phyloP scores from a whole-genome alignment of 2,888 invertebrate species.

The Calliopum simillimum region DNA sequence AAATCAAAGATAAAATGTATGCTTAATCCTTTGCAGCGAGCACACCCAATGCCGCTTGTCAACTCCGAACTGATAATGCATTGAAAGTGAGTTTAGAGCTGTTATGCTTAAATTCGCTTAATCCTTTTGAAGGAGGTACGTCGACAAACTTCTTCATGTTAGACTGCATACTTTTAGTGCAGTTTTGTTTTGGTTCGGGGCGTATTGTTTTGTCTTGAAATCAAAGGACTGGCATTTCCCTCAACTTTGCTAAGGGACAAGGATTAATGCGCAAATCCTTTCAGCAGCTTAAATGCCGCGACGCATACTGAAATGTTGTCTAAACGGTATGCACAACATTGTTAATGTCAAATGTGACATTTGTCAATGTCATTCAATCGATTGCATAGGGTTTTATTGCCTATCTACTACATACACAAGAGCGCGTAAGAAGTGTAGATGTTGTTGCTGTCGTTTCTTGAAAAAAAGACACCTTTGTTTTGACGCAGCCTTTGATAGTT shows the following conservation, averaged over 20 bases:
- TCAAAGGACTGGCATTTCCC: constrained; percentile 63
- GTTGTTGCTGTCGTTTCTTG: background rate
- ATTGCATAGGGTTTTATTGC: constrained; percentile 16
- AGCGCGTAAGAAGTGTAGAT: background rate
- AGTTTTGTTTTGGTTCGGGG: constrained; percentile 48
- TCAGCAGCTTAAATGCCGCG: background rate
- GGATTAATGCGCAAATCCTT: constrained; percentile 18
- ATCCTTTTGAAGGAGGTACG: constrained; percentile 51
- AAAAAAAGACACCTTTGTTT: background rate
- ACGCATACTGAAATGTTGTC: background rate
- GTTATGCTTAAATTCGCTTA: constrained; percentile 52
- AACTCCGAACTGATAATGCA: background rate
- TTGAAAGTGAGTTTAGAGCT: background rate
- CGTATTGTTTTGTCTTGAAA: constrained; percentile 61
- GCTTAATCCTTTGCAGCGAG: constrained; percentile 39
- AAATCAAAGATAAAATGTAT: constrained; percentile 38
- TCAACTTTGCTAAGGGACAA: background rate
- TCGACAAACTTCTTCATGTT: constrained; percentile 1
- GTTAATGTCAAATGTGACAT: background rate
- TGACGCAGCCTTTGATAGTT: background rate
- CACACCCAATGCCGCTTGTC: constrained; percentile 26
- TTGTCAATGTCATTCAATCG: constrained; percentile 15
- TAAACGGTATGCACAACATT: background rate
- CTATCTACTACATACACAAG: background rate
- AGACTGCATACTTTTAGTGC: background rate